These are phyloP conservation scores for Solenopsis invicta DNA, from an alignment of 1,140 invertebrate species.

Conservation along the genomic window DNA sequence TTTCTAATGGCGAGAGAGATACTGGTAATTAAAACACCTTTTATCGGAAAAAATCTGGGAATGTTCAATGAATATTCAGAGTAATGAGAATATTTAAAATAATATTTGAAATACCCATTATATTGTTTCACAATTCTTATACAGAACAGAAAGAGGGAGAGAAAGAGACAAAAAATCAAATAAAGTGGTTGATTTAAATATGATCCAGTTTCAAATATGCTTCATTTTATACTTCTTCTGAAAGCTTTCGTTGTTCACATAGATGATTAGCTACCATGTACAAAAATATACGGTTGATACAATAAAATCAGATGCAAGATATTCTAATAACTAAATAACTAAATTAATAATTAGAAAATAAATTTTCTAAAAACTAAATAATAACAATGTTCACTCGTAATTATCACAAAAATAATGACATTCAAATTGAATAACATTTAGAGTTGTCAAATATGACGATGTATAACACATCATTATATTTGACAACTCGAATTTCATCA, in stretches of 20 bases:
- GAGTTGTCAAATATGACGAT: too few species aligned
- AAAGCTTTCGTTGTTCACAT: neutral
- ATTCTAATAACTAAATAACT: neutral
- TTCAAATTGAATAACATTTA: neutral
- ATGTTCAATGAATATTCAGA: slow-evolving; percentile 18
- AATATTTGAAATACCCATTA: neutral
- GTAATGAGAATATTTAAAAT: slow-evolving; percentile 11
- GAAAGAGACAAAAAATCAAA: neutral
- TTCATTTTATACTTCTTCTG: neutral
- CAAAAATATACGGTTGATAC: neutral
- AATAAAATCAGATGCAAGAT: slow-evolving; percentile 7
- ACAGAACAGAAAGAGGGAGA: neutral
- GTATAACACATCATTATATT: neutral
- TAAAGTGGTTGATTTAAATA: neutral
- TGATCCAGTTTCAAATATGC: neutral
- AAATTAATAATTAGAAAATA: too few species aligned
- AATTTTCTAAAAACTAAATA: neutral
- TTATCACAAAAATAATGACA: neutral
- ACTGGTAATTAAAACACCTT: slow-evolving; percentile 37
- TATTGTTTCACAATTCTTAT: neutral
- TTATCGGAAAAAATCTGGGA: slow-evolving; percentile 9
- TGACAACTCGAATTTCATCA: neutral
- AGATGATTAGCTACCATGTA: neutral
- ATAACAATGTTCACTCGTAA: neutral
- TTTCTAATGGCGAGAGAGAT: slow-evolving; percentile 23